Evolutionary conservation across 2,113 vertebrate genomes (phyloP).

Genomic region (Cyanoderma ruficeps): DNA sequence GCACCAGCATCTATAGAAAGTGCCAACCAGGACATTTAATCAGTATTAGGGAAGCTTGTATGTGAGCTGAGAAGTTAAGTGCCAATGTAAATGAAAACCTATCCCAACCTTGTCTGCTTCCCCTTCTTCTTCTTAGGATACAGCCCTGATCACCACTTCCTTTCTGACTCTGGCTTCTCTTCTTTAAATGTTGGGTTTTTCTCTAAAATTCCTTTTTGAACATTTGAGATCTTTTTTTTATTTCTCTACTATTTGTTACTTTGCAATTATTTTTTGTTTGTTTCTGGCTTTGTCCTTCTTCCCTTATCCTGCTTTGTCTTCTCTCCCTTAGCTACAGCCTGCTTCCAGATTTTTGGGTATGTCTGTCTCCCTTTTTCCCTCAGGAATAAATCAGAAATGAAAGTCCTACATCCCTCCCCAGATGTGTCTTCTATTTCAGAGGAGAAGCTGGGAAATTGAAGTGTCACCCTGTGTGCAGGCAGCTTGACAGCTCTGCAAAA

Average conservation of each 20-base stretch:
- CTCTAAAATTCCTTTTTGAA: neutral
- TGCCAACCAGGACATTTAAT: neutral
- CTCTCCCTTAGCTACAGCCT: neutral
- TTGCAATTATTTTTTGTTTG: neutral
- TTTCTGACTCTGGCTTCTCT: neutral
- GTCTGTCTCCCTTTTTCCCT: neutral
- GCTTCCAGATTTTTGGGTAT: neutral
- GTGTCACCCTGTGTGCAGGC: neutral
- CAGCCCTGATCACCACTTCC: neutral
- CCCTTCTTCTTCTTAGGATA: neutral
- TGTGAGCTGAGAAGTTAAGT: neutral
- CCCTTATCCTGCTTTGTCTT: neutral
- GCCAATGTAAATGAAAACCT: neutral
- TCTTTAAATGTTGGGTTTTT: neutral
- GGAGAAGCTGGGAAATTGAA: neutral
- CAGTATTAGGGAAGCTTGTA: neutral
- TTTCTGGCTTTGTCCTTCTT: neutral
- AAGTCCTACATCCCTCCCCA: neutral
- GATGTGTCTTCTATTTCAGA: neutral
- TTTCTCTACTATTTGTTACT: neutral
- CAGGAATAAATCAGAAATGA: neutral
- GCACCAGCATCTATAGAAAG: neutral
- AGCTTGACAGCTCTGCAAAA: constrained; percentile 7
- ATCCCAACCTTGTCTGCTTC: neutral
- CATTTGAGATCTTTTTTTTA: neutral